phyloP scores from a whole-genome alignment of 2,113 vertebrate species.

The Nyctereutes procyonoides region DNA sequence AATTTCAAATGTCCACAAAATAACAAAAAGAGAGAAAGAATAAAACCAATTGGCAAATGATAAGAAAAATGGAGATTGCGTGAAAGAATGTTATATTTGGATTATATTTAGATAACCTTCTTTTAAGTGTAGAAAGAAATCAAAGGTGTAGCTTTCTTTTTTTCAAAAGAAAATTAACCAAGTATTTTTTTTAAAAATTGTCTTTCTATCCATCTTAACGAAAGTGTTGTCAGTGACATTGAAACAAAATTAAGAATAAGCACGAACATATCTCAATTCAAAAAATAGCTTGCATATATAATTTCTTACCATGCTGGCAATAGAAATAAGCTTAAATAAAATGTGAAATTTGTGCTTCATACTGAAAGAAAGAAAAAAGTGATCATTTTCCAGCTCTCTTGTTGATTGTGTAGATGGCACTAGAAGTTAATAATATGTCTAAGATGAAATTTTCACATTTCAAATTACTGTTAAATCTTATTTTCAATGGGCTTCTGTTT shows the following conservation, averaged over 20 bases:
- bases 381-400: not conserved
- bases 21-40: not conserved
- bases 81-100: slow-evolving; percentile 6
- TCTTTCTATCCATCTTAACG: slow-evolving; percentile 2
- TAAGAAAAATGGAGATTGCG: not conserved
- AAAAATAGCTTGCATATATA: not conserved
- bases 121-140: not conserved
- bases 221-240: not conserved
- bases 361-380: not conserved
- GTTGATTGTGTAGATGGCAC: not conserved
- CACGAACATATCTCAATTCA: not conserved
- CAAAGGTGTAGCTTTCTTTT: not conserved
- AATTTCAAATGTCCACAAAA: slow-evolving; percentile 11
- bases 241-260: slow-evolving; percentile 30
- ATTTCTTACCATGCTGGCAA: not conserved
- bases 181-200: not conserved
- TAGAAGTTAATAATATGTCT: not conserved
- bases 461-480: not conserved
- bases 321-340: not conserved
- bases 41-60: not conserved
- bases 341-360: not conserved
- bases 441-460: slow-evolving; percentile 45
- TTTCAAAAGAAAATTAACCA: not conserved
- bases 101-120: not conserved
- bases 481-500: not conserved